Conservation (phyloP, 2,888 invertebrate genomes). For the Drosophila algonquin region DNA sequence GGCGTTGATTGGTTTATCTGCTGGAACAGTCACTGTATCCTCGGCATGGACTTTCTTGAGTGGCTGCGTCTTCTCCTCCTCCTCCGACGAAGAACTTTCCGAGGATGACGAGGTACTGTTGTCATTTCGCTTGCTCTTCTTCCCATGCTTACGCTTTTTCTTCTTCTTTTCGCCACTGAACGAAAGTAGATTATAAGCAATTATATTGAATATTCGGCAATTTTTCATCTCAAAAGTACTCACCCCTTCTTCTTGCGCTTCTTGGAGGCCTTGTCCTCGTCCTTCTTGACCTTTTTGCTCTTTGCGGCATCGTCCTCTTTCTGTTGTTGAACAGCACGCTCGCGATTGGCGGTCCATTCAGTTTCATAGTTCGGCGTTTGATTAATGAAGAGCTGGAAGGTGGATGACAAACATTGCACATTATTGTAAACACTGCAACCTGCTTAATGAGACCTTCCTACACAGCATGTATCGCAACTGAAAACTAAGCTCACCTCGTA, state of each 20-base stretch:
- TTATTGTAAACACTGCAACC: background rate
- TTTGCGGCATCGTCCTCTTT: conserved; percentile 74
- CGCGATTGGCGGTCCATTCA: conserved; percentile 93
- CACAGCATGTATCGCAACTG: background rate
- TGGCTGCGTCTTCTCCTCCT: conserved; percentile 60
- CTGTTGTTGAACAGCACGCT: conserved; percentile 87
- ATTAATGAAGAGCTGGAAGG: conserved; percentile 89
- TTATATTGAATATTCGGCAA: background rate
- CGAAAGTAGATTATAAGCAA: background rate
- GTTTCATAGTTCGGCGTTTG: conserved; percentile 95
- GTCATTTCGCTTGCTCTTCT: conserved; percentile 83
- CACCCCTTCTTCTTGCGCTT: conserved; percentile 87
- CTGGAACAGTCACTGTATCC: conserved; percentile 21
- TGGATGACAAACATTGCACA: background rate
- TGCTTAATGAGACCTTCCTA: background rate
- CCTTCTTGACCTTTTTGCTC: conserved; percentile 84
- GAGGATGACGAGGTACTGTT: conserved; percentile 69
- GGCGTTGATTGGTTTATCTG: conserved; percentile 68
- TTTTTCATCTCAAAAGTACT: conserved; percentile 7
- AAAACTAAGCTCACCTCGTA: conserved; percentile 89
- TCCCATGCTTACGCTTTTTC: conserved; percentile 84
- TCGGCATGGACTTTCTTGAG: conserved; percentile 55
- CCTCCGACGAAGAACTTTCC: conserved; percentile 74
- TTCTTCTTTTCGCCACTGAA: conserved; percentile 84
- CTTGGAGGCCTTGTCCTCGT: conserved; percentile 83